phyloP scores from a whole-genome alignment of 2,113 vertebrate genomes.

The Enhydra lutris region DNA sequence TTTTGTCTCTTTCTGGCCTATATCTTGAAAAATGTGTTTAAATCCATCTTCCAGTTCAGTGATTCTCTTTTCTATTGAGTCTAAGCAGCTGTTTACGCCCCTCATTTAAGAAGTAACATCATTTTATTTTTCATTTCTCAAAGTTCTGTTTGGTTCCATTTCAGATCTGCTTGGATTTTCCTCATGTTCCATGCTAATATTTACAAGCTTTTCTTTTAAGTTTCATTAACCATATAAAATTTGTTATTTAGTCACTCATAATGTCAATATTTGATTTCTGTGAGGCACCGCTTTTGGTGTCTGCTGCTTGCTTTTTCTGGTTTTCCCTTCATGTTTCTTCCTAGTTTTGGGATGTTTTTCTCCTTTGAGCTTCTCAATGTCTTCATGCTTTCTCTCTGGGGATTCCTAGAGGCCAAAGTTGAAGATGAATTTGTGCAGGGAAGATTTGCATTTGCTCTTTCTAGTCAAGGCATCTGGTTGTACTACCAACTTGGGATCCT shows the following conservation, averaged over 20 bases:
- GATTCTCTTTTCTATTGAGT: not conserved
- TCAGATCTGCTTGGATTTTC: not conserved
- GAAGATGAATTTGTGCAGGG: not conserved
- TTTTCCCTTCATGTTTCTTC: not conserved
- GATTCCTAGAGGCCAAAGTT: not conserved
- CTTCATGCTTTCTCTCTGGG: not conserved
- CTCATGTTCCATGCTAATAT: not conserved
- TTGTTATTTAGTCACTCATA: not conserved
- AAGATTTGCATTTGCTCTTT: not conserved
- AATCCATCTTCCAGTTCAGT: not conserved
- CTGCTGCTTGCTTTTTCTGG: not conserved
- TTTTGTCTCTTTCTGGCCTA: not conserved
- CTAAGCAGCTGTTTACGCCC: not conserved
- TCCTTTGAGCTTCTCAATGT: not conserved
- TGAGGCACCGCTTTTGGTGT: not conserved
- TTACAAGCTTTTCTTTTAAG: not conserved
- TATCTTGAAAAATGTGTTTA: not conserved
- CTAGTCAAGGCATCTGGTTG: not conserved
- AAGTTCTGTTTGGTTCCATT: not conserved
- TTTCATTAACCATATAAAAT: not conserved
- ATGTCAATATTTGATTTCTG: not conserved
- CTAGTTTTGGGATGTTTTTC: not conserved
- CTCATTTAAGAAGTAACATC: not conserved
- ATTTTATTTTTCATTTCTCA: not conserved
- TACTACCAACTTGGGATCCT: not conserved